Evolutionary conservation across 2,113 vertebrate species (phyloP).

Genomic region (Nematolebias whitei): DNA sequence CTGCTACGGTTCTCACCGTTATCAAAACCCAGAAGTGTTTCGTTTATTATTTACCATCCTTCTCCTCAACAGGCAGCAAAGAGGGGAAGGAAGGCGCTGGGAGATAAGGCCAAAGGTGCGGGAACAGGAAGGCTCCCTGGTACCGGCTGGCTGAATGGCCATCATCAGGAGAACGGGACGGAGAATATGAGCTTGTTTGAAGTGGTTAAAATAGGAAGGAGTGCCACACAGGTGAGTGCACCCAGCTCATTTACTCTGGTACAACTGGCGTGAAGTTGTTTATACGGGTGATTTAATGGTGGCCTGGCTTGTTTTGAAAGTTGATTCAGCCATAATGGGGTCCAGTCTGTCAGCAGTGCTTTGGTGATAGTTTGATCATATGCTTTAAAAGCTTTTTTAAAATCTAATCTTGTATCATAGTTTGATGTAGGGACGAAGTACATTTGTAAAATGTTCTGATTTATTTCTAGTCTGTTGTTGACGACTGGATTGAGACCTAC

Average conservation of each 20-base stretch:
- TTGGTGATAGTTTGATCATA: not conserved
- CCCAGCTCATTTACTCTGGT: not conserved
- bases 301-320: too few species aligned
- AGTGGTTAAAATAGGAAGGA: slow-evolving; percentile 96
- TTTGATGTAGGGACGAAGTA: not conserved
- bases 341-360: too few species aligned
- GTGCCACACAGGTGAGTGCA: slow-evolving; percentile 92
- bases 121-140: slow-evolving; percentile 81
- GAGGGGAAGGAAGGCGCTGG: slow-evolving; percentile 88
- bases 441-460: not conserved
- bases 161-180: slow-evolving; percentile 95
- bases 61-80: slow-evolving; percentile 80
- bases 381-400: not conserved
- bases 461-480: slow-evolving; percentile 88
- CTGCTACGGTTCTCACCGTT: not conserved
- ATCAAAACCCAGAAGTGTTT: not conserved
- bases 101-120: slow-evolving; percentile 86
- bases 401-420: not conserved
- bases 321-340: too few species aligned
- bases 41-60: not conserved
- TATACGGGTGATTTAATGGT: too few species aligned
- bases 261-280: too few species aligned
- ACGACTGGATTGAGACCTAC: slow-evolving; percentile 98
- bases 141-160: slow-evolving; percentile 88
- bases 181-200: slow-evolving; percentile 97